Base-by-base conservation (phyloP, 2,888 invertebrate species). In the Meganola albula region DNA sequence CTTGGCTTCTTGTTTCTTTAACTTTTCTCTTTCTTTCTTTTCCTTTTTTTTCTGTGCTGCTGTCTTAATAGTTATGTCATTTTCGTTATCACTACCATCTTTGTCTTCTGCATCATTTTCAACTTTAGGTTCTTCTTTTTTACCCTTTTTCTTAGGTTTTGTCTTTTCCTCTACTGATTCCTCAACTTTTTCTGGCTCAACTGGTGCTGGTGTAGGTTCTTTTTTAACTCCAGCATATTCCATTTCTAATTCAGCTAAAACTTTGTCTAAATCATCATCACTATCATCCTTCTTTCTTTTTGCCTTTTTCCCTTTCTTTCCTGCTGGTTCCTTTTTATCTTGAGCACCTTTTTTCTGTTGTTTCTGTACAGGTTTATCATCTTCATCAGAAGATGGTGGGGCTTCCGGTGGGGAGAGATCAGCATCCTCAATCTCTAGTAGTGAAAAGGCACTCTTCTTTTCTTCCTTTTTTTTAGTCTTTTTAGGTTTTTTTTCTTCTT, bases 1-100 rank as follows among this genome's bases (percentile, higher is more conserved):
- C 59, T 91, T 91, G 21, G 91, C 89, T 37, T 92, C 92, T 51
- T 88, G 77, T 51, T 93, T 92, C 61, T 94, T 94, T 51, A 90
- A 89, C 53, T 91, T 91, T 58, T 93, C 92, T 9, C 93, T 88
- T 72, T 95, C 94, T 56, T 94, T 95, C 58, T 95, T 96, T 55
- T 95, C 95, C 59, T 95, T 95, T 62, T 94, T 95, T 78, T 96
- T 96, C 63, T 95, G 94, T 1, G 95, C 94, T 3, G 94, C 93
- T 8, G 93, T 90, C 78, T 95, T 94, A 8, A 93, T 87, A 1
- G 91, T 90, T 10, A 83, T 73, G 40, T 89, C 89, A 47, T 88
- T 87, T 39, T 87, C 88, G 47, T 88, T 87, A 23, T 86, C 87
- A 55, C 84, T 82, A 2, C 74, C 87, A 24, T 72, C 77, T 35